These are phyloP conservation scores for Thymallus thymallus DNA, from an alignment of 2,113 vertebrate species.

Conservation along the genomic window DNA sequence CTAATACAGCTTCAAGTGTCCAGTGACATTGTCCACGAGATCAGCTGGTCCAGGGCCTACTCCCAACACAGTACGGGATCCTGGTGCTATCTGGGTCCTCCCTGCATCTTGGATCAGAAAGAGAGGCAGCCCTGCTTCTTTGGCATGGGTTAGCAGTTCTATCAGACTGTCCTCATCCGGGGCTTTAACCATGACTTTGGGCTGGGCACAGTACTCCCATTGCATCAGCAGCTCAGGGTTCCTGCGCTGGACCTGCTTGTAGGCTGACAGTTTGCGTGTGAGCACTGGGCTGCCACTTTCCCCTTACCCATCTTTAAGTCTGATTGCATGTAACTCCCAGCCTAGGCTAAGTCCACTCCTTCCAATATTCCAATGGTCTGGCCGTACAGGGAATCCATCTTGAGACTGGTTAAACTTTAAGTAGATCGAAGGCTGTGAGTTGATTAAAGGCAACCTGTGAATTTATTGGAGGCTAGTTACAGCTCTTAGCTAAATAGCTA, in stretches of 20 bases:
- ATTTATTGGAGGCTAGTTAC: too few relatives aligned
- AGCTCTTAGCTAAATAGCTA: too few relatives aligned
- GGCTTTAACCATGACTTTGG: conserved; percentile 93
- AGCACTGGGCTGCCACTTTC: conserved; percentile 92
- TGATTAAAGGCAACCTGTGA: too few relatives aligned
- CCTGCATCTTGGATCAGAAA: conserved; percentile 95
- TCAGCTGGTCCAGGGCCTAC: conserved; percentile 88
- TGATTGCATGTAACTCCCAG: conserved; percentile 81
- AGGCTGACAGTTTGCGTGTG: conserved; percentile 91
- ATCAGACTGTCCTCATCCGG: conserved; percentile 84
- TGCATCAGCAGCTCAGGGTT: conserved; percentile 85
- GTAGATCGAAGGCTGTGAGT: not conserved
- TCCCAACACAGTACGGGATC: conserved; percentile 90
- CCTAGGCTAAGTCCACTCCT: conserved; percentile 81
- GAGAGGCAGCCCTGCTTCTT: conserved; percentile 81
- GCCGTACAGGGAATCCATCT: conserved; percentile 77
- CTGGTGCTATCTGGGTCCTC: conserved; percentile 91
- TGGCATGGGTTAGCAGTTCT: conserved; percentile 81
- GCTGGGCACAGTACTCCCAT: conserved; percentile 95
- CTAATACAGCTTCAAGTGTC: conserved; percentile 90
- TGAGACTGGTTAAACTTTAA: conserved; percentile 32
- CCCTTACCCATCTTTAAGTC: conserved; percentile 98
- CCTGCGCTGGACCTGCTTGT: conserved; percentile 84
- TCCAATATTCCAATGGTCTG: conserved; percentile 71
- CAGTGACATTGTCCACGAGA: conserved; percentile 87